phyloP scores from a whole-genome alignment of 2,797 vertebrate genomes.

The Anniella stebbinsi region DNA sequence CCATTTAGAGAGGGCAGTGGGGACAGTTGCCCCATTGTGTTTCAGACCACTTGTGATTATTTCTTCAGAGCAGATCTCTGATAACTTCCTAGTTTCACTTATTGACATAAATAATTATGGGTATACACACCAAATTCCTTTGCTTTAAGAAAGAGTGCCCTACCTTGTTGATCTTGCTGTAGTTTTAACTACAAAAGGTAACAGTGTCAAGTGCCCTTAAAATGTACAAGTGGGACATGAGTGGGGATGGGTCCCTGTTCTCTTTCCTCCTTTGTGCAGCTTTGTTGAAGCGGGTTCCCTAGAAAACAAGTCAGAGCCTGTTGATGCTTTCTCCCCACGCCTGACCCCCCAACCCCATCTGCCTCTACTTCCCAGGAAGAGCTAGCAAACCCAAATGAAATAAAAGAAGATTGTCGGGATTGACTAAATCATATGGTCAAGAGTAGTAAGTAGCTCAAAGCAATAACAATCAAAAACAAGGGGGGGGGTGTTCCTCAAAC shows the following conservation, averaged over 20 bases:
- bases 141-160: not conserved
- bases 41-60: not conserved
- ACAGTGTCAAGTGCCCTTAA: not conserved
- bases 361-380: not conserved
- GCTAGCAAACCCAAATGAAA: not conserved
- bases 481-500: too few species aligned
- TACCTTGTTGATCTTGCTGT: too few species aligned
- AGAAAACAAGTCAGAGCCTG: not conserved
- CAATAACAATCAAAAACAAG: not conserved
- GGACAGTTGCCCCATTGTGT: too few species aligned
- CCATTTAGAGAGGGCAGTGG: not conserved
- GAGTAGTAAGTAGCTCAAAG: not conserved
- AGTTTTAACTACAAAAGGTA: not conserved
- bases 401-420: too few species aligned
- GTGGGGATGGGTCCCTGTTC: not conserved
- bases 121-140: not conserved
- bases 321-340: not conserved
- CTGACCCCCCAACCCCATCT: too few species aligned
- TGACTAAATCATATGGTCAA: too few species aligned
- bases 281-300: too few species aligned
- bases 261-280: too few species aligned
- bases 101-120: not conserved
- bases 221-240: not conserved
- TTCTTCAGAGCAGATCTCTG: not conserved
- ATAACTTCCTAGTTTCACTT: not conserved